Evolutionary conservation across 2,888 invertebrate genomes (phyloP), one percentile per base, ranked within the genome.

Genomic region (Acronicta leporina): DNA sequence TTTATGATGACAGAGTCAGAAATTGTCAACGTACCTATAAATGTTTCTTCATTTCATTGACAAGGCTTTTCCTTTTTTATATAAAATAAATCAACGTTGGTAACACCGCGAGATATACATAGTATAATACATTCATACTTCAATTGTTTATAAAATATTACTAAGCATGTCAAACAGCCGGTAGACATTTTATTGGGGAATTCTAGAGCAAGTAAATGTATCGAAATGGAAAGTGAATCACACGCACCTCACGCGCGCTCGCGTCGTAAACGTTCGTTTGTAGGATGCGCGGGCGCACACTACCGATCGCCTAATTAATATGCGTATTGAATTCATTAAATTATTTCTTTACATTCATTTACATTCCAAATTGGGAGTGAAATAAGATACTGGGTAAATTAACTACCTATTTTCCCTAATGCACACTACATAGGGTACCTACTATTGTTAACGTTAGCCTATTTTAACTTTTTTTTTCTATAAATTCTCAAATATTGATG

Each of bases 211-310:
- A 73, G 67, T 75, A 80, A 79, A 77, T 70, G 69, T 63, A 74
- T 74, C 56, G 87, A 88, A 88, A 88, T 81, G 83, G 88, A 88
- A 88, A 88, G 88, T 88, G 80, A 76, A 63, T 70, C 80, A 79
- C 81, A 79, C 82, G 77, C 77, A 65, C 58, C 49, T 20, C 63
- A 59, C 63, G 57, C 62, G 55, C 64, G 48, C 54, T 52, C 48
- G 20, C 44, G 51, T 50, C 46, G 55, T 73, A 53, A 57, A 58
- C 20, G 43, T 20, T 20, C n/a, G 33, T 49, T 56, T 50, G 49
- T 53, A 42, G 43, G 69, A 64, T 68, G 49, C 64, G 55, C 60
- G 42, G 35, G 30, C 49, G 64, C 59, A 45, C 49, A 64, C 68
- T 68, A 53, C 50, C 49, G 55, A 68, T n/a, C 20, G n/a, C 14